A percentile compares a stretch with the other conserved stretches of the same genome.
Conservation (phyloP, 2,888 invertebrate species). For the Ariolimax columbianus region DNA sequence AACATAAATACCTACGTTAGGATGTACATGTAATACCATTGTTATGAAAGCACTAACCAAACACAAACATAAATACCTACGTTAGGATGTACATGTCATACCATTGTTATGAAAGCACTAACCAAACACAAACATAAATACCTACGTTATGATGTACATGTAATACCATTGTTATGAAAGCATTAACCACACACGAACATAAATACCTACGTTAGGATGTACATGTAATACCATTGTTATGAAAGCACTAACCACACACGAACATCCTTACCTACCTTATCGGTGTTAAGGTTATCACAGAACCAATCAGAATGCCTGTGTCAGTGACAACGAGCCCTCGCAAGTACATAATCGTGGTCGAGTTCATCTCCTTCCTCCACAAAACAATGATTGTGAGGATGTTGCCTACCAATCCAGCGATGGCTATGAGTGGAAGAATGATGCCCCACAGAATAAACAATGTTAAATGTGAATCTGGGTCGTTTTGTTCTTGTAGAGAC, state of each 20-base stretch:
- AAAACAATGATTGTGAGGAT: conserved; percentile 73
- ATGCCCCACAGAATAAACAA: conserved; percentile 73
- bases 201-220: too few species aligned
- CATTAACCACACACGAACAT: too few species aligned
- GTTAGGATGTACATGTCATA: too few species aligned
- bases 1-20: too few species aligned
- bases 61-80: too few species aligned
- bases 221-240: too few species aligned
- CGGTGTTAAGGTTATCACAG: conserved; percentile 58
- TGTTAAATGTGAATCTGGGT: conserved; percentile 55
- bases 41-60: too few species aligned
- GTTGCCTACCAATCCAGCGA: conserved; percentile 73
- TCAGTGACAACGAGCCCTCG: conserved; percentile 71
- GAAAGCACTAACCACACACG: not conserved
- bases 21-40: too few species aligned
- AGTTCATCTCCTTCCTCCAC: conserved; percentile 73
- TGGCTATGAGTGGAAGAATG: conserved; percentile 66
- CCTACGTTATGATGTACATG: too few species aligned
- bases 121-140: too few species aligned
- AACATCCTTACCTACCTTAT: conserved; percentile 23
- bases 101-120: too few species aligned
- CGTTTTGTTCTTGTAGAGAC: conserved; percentile 59
- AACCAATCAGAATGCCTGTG: conserved; percentile 59
- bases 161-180: too few species aligned
- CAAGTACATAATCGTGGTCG: conserved; percentile 71